A percentile compares a stretch with the other conserved stretches of the same genome.
Evolutionary conservation across 2,797 vertebrate species (phyloP).

Genomic region (Petrocephalus schoutedeni): DNA sequence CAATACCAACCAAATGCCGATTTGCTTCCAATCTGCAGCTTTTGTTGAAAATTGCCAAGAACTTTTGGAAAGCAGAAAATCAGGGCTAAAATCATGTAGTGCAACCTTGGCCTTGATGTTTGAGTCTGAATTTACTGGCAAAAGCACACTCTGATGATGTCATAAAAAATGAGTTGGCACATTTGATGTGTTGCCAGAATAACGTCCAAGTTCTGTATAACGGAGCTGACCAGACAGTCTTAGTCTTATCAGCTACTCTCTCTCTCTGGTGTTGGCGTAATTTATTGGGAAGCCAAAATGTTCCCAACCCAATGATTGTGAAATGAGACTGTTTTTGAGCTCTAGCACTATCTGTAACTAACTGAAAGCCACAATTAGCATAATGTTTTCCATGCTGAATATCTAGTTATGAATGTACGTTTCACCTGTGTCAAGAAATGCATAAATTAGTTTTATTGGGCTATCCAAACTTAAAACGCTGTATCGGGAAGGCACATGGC

Average conservation of each 20-base stretch:
- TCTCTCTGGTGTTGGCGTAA: not conserved
- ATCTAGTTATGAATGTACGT: too few species aligned
- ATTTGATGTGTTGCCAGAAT: not conserved
- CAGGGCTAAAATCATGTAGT: not conserved
- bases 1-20: not conserved
- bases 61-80: not conserved
- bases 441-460: not conserved
- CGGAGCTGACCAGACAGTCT: not conserved
- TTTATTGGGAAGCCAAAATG: not conserved
- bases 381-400: too few species aligned
- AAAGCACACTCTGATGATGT: not conserved
- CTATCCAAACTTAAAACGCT: not conserved
- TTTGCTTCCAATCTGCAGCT: not conserved
- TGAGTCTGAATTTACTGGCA: not conserved
- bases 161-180: not conserved
- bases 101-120: not conserved
- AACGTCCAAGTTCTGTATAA: not conserved
- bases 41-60: not conserved
- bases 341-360: not conserved
- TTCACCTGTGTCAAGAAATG: not conserved
- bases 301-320: not conserved
- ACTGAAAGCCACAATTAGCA: not conserved
- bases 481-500: not conserved
- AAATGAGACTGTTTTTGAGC: not conserved
- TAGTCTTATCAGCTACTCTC: not conserved